Conservation (phyloP, 2,888 invertebrate species). For the Eumacrocentrus americanus region DNA sequence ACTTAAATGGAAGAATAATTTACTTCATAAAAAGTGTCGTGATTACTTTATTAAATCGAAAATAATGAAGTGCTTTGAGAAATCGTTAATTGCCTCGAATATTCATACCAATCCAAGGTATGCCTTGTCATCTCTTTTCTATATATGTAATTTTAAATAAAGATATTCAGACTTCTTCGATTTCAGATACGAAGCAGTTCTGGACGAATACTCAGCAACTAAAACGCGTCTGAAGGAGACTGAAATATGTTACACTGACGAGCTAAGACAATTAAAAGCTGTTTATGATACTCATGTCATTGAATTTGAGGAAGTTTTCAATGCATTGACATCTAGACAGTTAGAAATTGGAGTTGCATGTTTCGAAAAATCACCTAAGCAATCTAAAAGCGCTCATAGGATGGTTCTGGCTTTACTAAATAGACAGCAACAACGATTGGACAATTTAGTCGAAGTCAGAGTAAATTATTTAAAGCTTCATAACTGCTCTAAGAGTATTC, state of each 20-base stretch:
- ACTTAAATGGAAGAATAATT: slow-evolving; percentile 35
- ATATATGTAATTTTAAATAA: too few species aligned
- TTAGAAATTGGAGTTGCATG: slow-evolving; percentile 26
- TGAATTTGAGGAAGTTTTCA: slow-evolving; percentile 25
- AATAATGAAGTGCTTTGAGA: slow-evolving; percentile 33
- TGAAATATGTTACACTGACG: slow-evolving; percentile 9
- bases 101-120: slow-evolving; percentile 27
- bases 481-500: slow-evolving; percentile 21
- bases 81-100: slow-evolving; percentile 4
- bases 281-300: slow-evolving; percentile 18
- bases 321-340: slow-evolving; percentile 27
- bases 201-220: slow-evolving; percentile 34
- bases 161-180: background rate
- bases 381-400: background rate
- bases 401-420: slow-evolving; percentile 23
- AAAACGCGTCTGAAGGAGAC: slow-evolving; percentile 22
- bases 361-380: slow-evolving; percentile 7
- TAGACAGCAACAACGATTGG: slow-evolving; percentile 28
- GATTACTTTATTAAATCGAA: slow-evolving; percentile 31
- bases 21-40: slow-evolving; percentile 39
- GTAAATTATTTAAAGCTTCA: slow-evolving; percentile 31
- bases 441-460: slow-evolving; percentile 31
- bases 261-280: slow-evolving; percentile 9
- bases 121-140: background rate
- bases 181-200: slow-evolving; percentile 35